Evolutionary conservation across 2,113 vertebrate species (phyloP).

Genomic region (Casuarius casuarius): DNA sequence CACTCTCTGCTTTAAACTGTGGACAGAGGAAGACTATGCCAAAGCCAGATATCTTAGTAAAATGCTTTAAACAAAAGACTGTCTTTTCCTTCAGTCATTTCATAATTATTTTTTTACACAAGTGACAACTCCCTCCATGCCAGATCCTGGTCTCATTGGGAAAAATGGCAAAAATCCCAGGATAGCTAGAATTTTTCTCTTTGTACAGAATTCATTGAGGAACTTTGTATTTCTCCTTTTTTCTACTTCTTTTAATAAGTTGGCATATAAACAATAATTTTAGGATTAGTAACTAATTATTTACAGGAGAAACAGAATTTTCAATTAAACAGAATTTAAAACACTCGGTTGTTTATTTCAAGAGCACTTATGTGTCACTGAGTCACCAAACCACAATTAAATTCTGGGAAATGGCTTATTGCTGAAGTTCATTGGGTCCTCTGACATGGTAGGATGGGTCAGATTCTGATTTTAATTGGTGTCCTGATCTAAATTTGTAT

Average conservation of each 20-base stretch:
- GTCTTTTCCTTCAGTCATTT: slow-evolving; percentile 22
- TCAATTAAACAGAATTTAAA: background rate
- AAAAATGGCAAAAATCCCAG: slow-evolving; percentile 58
- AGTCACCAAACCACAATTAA: slow-evolving; percentile 66
- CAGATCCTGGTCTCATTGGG: slow-evolving; percentile 9
- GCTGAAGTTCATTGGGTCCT: slow-evolving; percentile 22
- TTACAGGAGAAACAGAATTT: slow-evolving; percentile 27
- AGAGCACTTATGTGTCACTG: slow-evolving; percentile 40
- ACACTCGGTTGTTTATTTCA: slow-evolving; percentile 48
- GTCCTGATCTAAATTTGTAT: background rate
- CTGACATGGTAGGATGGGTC: background rate
- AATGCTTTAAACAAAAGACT: slow-evolving; percentile 24
- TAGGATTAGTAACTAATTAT: slow-evolving; percentile 45
- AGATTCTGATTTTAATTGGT: slow-evolving; percentile 19
- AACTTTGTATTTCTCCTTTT: slow-evolving; percentile 7
- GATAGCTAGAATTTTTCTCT: slow-evolving; percentile 27
- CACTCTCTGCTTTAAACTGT: background rate
- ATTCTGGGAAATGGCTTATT: slow-evolving; percentile 59
- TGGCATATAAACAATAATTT: background rate
- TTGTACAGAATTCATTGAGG: slow-evolving; percentile 2
- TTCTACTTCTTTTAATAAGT: background rate
- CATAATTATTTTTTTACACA: slow-evolving; percentile 6
- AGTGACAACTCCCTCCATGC: slow-evolving; percentile 35
- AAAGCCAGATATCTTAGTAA: background rate
- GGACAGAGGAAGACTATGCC: background rate